phyloP scores from a whole-genome alignment of 2,113 vertebrate genomes.

The Lampris incognitus region DNA sequence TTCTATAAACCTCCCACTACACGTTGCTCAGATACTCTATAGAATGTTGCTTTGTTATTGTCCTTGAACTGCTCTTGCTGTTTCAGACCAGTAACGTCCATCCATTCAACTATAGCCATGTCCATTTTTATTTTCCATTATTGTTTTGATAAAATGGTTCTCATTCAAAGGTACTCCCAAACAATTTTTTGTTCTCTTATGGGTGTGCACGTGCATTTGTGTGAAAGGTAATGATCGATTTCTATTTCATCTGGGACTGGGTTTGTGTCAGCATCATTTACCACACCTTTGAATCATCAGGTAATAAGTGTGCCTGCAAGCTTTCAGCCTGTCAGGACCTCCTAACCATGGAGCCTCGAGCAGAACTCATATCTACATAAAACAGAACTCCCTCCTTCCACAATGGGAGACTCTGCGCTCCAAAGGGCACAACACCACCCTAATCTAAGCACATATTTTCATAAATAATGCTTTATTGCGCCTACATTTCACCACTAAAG shows the following conservation, averaged over 20 bases:
- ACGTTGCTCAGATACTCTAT: background rate
- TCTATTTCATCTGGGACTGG: slow-evolving; percentile 52
- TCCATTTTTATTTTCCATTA: slow-evolving; percentile 52
- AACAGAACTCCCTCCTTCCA: slow-evolving; percentile 30
- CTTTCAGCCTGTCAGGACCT: slow-evolving; percentile 41
- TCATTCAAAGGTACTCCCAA: slow-evolving; percentile 29
- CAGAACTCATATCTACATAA: slow-evolving; percentile 25
- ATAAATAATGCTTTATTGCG: background rate
- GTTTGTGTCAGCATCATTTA: slow-evolving; percentile 62
- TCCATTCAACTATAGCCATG: slow-evolving; percentile 36
- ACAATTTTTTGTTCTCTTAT: slow-evolving; percentile 15
- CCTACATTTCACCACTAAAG: background rate
- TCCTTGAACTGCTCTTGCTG: slow-evolving; percentile 9
- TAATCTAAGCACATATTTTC: slow-evolving; percentile 16
- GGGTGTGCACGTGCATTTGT: slow-evolving; percentile 7
- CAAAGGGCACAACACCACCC: slow-evolving; percentile 6
- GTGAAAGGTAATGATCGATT: slow-evolving; percentile 63
- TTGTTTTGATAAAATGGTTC: slow-evolving; percentile 42
- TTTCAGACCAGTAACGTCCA: slow-evolving; percentile 18
- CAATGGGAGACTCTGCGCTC: slow-evolving; percentile 7
- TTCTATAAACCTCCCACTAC: background rate
- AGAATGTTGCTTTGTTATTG: slow-evolving; percentile 10
- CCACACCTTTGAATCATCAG: slow-evolving; percentile 68
- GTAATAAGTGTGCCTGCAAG: slow-evolving; percentile 51
- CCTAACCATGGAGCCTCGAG: slow-evolving; percentile 47